phyloP scores from a whole-genome alignment of 2,797 vertebrate species.

The Molossus alvarezi region DNA sequence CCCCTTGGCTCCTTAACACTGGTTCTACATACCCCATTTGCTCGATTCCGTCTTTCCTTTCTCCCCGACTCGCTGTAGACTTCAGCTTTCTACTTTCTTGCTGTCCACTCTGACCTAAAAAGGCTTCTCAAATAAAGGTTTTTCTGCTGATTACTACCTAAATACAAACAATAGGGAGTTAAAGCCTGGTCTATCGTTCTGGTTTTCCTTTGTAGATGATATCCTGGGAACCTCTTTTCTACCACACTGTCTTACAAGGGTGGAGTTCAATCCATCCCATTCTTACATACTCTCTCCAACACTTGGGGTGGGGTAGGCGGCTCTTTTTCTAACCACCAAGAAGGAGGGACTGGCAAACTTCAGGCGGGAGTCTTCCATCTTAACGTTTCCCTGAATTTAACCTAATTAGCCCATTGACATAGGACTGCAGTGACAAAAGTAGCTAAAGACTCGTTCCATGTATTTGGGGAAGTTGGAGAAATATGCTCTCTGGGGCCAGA shows the following conservation, averaged over 20 bases:
- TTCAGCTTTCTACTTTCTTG: background rate
- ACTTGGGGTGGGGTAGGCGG: no score
- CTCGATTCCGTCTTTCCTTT: background rate
- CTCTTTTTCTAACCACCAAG: conserved; percentile 2
- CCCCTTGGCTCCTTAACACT: background rate
- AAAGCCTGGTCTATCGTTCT: background rate
- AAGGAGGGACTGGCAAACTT: background rate
- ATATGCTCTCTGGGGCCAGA: background rate
- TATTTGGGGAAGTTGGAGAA: background rate
- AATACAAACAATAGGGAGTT: background rate
- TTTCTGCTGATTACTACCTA: background rate
- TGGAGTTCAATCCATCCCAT: background rate
- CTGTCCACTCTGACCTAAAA: conserved; percentile 22
- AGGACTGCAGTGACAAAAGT: background rate
- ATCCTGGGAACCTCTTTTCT: background rate
- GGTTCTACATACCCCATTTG: background rate
- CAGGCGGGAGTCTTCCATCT: background rate
- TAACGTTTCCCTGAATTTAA: background rate
- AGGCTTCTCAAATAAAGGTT: background rate
- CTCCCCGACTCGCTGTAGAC: background rate
- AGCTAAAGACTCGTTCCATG: background rate
- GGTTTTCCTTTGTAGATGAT: background rate
- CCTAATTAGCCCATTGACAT: background rate
- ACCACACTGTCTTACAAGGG: background rate
- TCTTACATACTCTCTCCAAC: background rate